Base-by-base conservation (phyloP, 2,797 vertebrate genomes). In the Scleropages formosus region DNA sequence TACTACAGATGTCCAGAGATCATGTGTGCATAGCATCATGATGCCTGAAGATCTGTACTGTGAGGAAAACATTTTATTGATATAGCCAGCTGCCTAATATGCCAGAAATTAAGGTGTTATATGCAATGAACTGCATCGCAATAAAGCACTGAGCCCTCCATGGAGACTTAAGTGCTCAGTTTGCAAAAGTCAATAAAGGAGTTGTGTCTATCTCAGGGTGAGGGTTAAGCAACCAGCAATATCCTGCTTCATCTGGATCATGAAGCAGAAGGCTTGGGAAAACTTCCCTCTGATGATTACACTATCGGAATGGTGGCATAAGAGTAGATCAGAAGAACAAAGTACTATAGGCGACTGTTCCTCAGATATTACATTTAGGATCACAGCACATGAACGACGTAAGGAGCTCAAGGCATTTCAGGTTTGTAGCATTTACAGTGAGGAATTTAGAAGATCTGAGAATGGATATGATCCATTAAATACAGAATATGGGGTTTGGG, bases 351-450 rank as follows among this genome's bases (percentile, higher is more conserved):
- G 22, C n/a, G 66, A 44, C 61, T 39, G 46, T 63, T 65, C 44
- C 24, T 0, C 39, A 77, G 58, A 73, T 73, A n/a, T 58, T 9
- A 20, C 31, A 85, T 88, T n/a, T 85, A 86, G 79, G 65, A 84
- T 90, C 87, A 81, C 85, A 83, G 84, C 82, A 84, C 76, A 82
- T 82, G 82, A 80, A 78, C 79, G 11, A 64, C 75, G 74, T 82
- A 84, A 72, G 39, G 47, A 76, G 78, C 82, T 84, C 83, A 78
- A 84, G 82, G 83, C 82, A 84, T 82, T 80, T 85, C 79, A 82
- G 84, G 84, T 86, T 87, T 87, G 82, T 83, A 83, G 81, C 85
- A 65, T 83, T 89, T 86, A 87, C 80, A 85, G 75, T 44, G 84
- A 20, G 4, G 78, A 84, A 86, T 89, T 90, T 88, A 79, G 88